Conservation (phyloP, 1,140 invertebrate species). For the Lepidurus couesii region DNA sequence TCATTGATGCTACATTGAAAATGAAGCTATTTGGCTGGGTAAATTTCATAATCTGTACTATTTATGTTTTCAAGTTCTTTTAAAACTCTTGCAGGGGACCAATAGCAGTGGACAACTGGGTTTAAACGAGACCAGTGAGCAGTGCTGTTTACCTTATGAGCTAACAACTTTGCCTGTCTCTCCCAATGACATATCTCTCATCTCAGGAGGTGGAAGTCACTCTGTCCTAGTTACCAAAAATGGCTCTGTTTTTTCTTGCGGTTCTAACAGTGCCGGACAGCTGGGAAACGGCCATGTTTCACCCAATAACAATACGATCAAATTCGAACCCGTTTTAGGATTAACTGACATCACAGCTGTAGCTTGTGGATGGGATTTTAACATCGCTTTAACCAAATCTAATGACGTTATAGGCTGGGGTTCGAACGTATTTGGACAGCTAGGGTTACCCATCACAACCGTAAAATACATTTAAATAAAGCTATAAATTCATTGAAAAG, state of each 20-base stretch:
- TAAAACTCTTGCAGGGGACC: constrained; percentile 57
- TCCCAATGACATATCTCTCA: constrained; percentile 48
- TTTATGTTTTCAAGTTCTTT: constrained; percentile 23
- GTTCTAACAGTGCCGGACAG: constrained; percentile 43
- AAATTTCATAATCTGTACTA: background rate
- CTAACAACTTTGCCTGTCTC: constrained; percentile 47
- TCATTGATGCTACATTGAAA: background rate
- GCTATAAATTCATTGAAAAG: background rate
- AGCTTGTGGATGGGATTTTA: constrained; percentile 32
- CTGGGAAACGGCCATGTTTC: constrained; percentile 37
- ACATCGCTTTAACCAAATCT: constrained; percentile 46
- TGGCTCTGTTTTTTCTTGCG: constrained; percentile 41
- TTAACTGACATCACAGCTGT: background rate
- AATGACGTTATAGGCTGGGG: constrained; percentile 66
- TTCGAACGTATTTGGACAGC: constrained; percentile 64
- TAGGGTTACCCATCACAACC: constrained; percentile 47
- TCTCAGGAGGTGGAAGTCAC: constrained; percentile 46
- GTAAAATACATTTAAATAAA: background rate
- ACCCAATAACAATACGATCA: background rate
- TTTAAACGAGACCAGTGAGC: constrained; percentile 43
- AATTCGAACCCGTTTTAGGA: background rate
- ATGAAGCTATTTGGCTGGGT: constrained; percentile 8
- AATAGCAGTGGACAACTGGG: constrained; percentile 78
- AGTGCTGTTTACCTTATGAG: constrained; percentile 44
- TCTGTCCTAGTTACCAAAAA: constrained; percentile 45